A percentile compares a stretch with the other conserved stretches of the same genome.
These are phyloP conservation scores for Leptinotarsa haldemani DNA, from an alignment of 2,888 invertebrate species.

Conservation along the genomic window DNA sequence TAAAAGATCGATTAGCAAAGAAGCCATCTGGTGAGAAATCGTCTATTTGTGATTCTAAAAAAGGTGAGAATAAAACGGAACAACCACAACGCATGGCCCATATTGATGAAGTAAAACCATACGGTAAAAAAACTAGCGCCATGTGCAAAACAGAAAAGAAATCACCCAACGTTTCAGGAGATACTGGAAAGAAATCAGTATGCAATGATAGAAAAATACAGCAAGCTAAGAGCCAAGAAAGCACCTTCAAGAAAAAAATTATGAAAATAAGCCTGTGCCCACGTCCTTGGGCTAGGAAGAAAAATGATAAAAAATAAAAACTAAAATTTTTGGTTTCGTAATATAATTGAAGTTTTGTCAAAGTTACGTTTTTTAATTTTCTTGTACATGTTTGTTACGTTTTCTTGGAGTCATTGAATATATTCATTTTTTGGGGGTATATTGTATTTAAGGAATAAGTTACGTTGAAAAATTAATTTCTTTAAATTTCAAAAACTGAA, in stretches of 20 bases:
- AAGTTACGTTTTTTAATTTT: background rate
- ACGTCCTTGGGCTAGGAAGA: background rate
- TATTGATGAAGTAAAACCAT: background rate
- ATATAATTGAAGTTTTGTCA: background rate
- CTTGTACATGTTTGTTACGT: background rate
- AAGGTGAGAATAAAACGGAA: background rate
- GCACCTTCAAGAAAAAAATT: background rate
- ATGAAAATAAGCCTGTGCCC: background rate
- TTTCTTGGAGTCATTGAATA: no score
- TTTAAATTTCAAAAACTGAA: no score
- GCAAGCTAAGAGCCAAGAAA: background rate
- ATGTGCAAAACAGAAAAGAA: constrained; percentile 2
- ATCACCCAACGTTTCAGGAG: background rate
- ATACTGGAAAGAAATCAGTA: background rate
- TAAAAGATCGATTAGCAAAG: background rate
- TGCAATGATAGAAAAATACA: background rate
- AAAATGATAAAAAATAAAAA: background rate
- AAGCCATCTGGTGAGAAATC: background rate
- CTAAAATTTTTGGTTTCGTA: background rate
- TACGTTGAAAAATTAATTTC: no score
- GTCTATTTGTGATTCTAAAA: constrained; percentile 3
- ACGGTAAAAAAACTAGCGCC: background rate
- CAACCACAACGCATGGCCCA: background rate
- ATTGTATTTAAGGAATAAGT: no score
- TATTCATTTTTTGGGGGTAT: no score